A percentile compares a stretch with the other conserved stretches of the same genome.
Conservation (phyloP, 2,113 vertebrate genomes). For the Balaeniceps rex region DNA sequence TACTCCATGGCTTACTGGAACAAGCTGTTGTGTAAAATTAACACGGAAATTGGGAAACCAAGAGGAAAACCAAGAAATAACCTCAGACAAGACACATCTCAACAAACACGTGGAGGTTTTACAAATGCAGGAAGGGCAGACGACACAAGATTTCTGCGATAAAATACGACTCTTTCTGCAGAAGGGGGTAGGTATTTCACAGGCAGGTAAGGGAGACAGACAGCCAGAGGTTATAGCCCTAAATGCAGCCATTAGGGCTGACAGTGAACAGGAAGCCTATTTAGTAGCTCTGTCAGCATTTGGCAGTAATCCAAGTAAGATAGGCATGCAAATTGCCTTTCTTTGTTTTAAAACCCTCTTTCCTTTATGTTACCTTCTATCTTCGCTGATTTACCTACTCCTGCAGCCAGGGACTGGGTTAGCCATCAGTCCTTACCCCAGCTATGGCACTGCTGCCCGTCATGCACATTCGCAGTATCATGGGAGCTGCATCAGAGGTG, state of each 20-base stretch:
- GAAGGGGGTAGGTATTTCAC: not conserved
- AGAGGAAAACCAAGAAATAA: not conserved
- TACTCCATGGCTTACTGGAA: not conserved
- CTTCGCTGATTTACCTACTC: not conserved
- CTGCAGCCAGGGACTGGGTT: fast-evolving
- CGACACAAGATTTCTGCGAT: not conserved
- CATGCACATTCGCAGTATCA: fast-evolving
- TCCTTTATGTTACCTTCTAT: not conserved
- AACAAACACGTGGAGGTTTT: not conserved
- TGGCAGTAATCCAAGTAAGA: not conserved
- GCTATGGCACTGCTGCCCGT: not conserved
- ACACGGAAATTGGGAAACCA: not conserved
- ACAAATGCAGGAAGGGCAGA: not conserved
- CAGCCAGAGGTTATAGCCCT: not conserved
- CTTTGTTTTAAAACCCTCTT: not conserved
- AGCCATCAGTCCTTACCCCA: not conserved
- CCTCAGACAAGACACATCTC: not conserved
- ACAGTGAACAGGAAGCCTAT: not conserved
- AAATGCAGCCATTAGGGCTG: not conserved
- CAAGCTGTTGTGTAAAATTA: not conserved
- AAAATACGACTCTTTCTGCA: not conserved
- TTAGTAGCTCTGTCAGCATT: not conserved
- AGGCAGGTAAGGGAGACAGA: not conserved
- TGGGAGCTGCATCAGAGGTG: not conserved
- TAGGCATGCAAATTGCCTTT: not conserved